Evolutionary conservation across 1,140 invertebrate species (phyloP).

Genomic region (Scaptomyza graminum): DNA sequence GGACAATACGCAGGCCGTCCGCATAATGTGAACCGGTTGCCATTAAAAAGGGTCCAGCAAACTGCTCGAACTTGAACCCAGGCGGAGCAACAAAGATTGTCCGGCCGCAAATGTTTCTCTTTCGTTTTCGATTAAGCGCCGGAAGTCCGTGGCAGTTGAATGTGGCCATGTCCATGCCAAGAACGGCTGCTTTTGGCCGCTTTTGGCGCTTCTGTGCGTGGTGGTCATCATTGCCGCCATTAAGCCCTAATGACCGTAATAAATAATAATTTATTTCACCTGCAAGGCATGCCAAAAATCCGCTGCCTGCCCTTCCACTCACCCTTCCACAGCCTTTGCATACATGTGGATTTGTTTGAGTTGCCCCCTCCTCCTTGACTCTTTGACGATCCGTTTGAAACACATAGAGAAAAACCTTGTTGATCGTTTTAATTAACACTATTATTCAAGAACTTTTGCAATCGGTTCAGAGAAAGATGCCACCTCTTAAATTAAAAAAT

Average conservation of each 20-base stretch:
- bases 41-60: constrained; percentile 66
- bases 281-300: constrained; percentile 61
- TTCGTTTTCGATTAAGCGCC: constrained; percentile 78
- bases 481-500: too few species aligned
- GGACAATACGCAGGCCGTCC: constrained; percentile 58
- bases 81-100: constrained; percentile 54
- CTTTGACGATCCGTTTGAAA: constrained; percentile 10
- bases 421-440: too few species aligned
- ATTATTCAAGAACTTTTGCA: too few species aligned
- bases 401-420: not conserved
- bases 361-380: constrained; percentile 1
- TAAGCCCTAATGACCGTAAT: constrained; percentile 81
- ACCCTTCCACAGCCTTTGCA: constrained; percentile 22
- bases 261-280: constrained; percentile 83
- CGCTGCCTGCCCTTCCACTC: not conserved
- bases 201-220: constrained; percentile 43
- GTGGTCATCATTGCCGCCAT: constrained; percentile 80
- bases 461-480: too few species aligned
- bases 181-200: not conserved
- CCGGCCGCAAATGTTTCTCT: constrained; percentile 69
- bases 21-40: constrained; percentile 76
- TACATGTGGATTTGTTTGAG: constrained; percentile 52
- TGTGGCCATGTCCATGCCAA: constrained; percentile 19
- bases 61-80: not conserved
- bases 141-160: constrained; percentile 60